Evolutionary conservation across 2,113 vertebrate species (phyloP).

Genomic region (Chaetodon auriga): DNA sequence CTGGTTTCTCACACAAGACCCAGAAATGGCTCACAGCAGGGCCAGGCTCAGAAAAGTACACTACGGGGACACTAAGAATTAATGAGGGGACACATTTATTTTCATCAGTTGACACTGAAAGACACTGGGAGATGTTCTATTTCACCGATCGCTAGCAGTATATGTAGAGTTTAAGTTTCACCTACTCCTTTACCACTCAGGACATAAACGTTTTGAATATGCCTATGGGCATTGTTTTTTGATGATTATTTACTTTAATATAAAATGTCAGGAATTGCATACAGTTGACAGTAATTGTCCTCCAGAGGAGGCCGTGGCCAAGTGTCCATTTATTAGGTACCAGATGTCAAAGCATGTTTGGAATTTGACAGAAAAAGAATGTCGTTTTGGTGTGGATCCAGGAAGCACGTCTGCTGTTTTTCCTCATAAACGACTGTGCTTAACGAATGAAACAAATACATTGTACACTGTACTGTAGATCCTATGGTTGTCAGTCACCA

Average conservation of each 20-base stretch:
- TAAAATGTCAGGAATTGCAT: not conserved
- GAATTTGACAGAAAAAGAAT: not conserved
- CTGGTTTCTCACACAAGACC: not conserved
- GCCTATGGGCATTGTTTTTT: not conserved
- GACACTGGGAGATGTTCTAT: conserved; percentile 20
- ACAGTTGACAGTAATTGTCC: not conserved
- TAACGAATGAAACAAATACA: not conserved
- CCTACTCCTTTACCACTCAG: too few relatives aligned
- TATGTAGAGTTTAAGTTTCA: too few relatives aligned
- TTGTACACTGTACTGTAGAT: not conserved
- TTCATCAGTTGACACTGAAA: not conserved
- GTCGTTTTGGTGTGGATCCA: not conserved
- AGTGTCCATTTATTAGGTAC: not conserved
- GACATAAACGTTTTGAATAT: not conserved
- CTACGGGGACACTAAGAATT: conserved; percentile 3
- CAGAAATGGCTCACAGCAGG: conserved; percentile 2
- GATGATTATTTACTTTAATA: not conserved
- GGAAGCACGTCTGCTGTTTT: not conserved
- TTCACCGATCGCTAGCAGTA: not conserved
- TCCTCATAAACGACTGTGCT: not conserved
- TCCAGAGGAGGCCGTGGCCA: not conserved
- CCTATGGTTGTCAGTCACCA: not conserved
- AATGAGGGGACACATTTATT: conserved; percentile 24
- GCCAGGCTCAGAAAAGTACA: conserved; percentile 5
- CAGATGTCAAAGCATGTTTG: not conserved